Evolutionary conservation across 2,888 invertebrate species (phyloP), one percentile per base, ranked within the genome.

Genomic region (Erebia aethiops): DNA sequence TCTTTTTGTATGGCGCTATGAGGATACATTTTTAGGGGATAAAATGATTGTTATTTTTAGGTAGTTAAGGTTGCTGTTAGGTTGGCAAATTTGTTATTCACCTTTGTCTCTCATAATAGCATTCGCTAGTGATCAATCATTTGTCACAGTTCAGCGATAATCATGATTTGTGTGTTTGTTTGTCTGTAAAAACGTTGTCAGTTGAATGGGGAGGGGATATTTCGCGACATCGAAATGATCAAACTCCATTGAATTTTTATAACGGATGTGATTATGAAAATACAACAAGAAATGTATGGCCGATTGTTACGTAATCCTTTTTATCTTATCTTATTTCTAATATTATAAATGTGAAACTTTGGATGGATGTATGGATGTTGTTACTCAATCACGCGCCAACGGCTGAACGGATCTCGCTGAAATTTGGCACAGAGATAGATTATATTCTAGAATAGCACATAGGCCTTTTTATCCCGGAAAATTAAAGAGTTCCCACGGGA

Each of bases 151-250:
- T 75, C 76, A 74, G 71, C 76, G 80, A 80, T 81, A 81, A 80
- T 80, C 78, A 79, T 81, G 81, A 82, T 82, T 81, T 82, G 82
- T 81, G 80, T 76, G 80, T 80, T 77, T 70, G 79, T 78, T 74
- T 77, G 80, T 79, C 69, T 75, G 79, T 77, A 79, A 78, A 80
- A 80, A 79, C 76, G 74, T 74, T 77, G 77, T 75, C 76, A 74
- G 71, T 56, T 75, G 72, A 75, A 76, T 76, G 78, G 72, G 74
- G 72, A 74, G 64, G 67, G 60, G 63, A 71, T 68, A 70, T 66
- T 75, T 72, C 69, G 63, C 49, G 60, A 69, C 57, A 70, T 74
- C 65, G 65, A 68, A 49, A 46, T 43, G 61, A 46, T 61, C 46
- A 49, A 21, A 75, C 63, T 65, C 18, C 41, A 41, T 54, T 68